Evolutionary conservation across 2,888 invertebrate genomes (phyloP), one percentile per base, ranked within the genome.

Genomic region (Coremacera marginata): DNA sequence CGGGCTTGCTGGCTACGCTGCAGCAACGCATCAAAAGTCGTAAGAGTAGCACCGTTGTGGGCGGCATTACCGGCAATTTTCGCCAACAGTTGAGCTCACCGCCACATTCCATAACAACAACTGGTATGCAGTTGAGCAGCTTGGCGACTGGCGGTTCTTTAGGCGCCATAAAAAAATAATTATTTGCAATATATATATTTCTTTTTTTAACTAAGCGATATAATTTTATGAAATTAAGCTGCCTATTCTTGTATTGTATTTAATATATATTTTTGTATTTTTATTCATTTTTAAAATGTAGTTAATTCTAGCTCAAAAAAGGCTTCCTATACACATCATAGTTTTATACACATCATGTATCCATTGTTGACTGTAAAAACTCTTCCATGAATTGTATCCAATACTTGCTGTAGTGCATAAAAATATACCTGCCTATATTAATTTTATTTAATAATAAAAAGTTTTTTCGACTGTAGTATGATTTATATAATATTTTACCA

Each of bases 1-100:
- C 94, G 9, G 96, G 96, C 16, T 90, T 97, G 31, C 90, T 96
- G 73, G 90, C 92, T 27, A 95, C 95, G 1, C 90, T 97, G 80
- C 96, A 97, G 88, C 94, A 94, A 82, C 92, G 96, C 82, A 94
- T 96, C 82, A 95, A 95, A 89, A 91, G 92, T 51, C 92, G 94
- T 37, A 89, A 89, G 7, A 34, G n/a, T 16, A 84, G 83, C 7
- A 73, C 74, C 65, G 77, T 84, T 70, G 57, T 16, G 0, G 44
- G 55, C 16, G 65, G 52, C 65, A 37, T 31, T 3, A 67, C 77
- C 34, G 85, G 84, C 80, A 85, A 85, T 73, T 88, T 86, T 74
- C 85, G 88, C 19, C 86, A 87, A 74, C 88, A 88, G 70, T 82
- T 84, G 63, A 84, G 83, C 77, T 84, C 82, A 0, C 83, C 83